These are phyloP conservation scores for Pseudorectes ferrugineus DNA, from an alignment of 2,113 vertebrate genomes.

Conservation along the genomic window DNA sequence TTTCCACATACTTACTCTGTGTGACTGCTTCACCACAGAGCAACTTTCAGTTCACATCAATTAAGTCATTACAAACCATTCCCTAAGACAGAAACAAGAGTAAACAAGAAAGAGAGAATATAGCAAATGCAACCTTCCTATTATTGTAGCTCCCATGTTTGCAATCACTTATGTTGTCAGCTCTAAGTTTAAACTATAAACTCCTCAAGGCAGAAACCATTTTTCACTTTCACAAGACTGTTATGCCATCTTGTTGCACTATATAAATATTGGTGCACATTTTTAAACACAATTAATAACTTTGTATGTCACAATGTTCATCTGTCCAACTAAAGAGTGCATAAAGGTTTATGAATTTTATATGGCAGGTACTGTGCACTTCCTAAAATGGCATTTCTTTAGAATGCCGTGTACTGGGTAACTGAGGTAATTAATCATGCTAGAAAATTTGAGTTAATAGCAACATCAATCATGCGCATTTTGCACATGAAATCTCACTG, in stretches of 20 bases:
- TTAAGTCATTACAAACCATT: not conserved
- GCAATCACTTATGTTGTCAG: not conserved
- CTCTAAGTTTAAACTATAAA: not conserved
- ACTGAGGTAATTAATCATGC: not conserved
- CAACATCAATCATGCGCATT: not conserved
- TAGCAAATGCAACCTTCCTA: not conserved
- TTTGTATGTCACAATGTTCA: not conserved
- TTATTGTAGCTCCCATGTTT: not conserved
- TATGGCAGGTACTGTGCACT: not conserved
- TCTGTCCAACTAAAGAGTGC: not conserved
- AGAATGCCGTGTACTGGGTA: not conserved
- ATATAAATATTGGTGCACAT: not conserved
- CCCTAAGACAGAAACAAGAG: not conserved
- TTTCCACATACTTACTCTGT: not conserved
- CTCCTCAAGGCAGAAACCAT: not conserved
- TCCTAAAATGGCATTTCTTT: conserved; percentile 7
- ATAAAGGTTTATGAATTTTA: not conserved
- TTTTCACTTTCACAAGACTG: not conserved
- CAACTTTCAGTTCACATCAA: not conserved
- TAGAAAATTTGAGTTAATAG: not conserved
- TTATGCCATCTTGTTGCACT: not conserved
- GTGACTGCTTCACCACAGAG: not conserved
- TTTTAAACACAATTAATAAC: conserved; percentile 3
- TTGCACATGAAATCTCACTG: not conserved
- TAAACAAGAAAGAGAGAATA: not conserved